Evolutionary conservation across 30 jellyfish, hydroid and myxozoan species (phyloP), one percentile per base, ranked within the genome.

Genomic region (Aurelia sp.): DNA sequence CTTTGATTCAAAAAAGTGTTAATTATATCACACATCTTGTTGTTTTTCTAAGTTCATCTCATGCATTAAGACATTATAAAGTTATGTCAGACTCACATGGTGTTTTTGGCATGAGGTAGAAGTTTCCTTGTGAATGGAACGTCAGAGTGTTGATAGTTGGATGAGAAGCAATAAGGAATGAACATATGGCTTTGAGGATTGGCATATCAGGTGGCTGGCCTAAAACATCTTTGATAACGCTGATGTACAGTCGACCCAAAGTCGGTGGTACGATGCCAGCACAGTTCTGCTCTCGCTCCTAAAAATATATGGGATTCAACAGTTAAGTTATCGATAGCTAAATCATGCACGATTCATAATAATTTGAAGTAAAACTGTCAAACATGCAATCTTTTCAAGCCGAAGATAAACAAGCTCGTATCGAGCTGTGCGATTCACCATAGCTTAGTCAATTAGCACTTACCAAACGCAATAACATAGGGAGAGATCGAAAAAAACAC

Each of bases 191-290:
- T 79, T 94, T 89, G 67, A 94, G 83, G 20, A 94, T 84, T 15
- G 99, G 96, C 89, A 94, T 71, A 62, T 89, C 96, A 11, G 95
- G 96, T 9, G 99, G 97, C 70, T 88, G 94, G 47, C 99, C 99
- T 4, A 94, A 84, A 18, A 88, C 61, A 63, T 81, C 79, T 30
- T 23, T 60, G 51, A 94, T 81, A 23, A 94, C 91, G 47, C 68
- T 73, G 52, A 94, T 90, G 92, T 73, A 94, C 74, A 94, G 89
- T 59, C 62, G 82, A 74, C 99, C 84, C 50, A 94, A 78, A 2
- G 87, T 74, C 13, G 96, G 81, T 3, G 96, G 95, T 9, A 94
- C 73, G 52, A 48, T 66, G 40, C 79, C 82, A 41, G 67, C 59
- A 50, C 71, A 86, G 17, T 94, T 92, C 57, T 89, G 99, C 77